Evolutionary conservation across 2,888 invertebrate genomes (phyloP).

Genomic region (Smittia sp.): DNA sequence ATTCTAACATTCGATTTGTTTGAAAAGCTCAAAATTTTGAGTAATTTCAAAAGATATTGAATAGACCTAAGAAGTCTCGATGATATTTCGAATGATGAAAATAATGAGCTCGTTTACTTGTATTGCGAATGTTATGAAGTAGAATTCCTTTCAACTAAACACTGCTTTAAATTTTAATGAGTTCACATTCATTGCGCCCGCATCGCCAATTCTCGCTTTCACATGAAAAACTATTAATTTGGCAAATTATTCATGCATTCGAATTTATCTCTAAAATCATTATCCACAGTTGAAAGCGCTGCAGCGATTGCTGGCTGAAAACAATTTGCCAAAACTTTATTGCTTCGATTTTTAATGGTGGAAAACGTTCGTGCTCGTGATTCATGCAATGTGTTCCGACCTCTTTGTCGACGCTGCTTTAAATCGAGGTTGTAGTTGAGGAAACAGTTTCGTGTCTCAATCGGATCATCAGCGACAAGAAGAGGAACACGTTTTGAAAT

Average conservation of each 20-base stretch:
- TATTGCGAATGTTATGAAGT: background rate
- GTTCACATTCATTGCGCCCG: background rate
- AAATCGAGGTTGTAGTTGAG: background rate
- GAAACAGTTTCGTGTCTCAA: background rate
- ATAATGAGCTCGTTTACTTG: too few species aligned
- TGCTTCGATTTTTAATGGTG: background rate
- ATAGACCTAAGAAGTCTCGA: too few species aligned
- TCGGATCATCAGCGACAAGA: background rate
- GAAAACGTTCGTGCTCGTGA: background rate
- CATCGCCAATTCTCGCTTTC: background rate
- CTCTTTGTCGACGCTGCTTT: background rate
- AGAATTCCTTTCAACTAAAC: background rate
- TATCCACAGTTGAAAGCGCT: background rate
- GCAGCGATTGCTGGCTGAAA: conserved; percentile 1
- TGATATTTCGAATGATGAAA: too few species aligned
- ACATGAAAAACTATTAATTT: conserved; percentile 17
- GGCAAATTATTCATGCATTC: background rate
- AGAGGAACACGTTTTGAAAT: background rate
- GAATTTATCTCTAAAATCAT: conserved; percentile 25
- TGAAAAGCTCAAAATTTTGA: background rate
- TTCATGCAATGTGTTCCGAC: background rate
- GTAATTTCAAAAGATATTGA: background rate
- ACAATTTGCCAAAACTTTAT: conserved; percentile 10
- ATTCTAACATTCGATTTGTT: background rate
- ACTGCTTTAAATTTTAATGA: background rate